Conservation (phyloP, 1,140 invertebrate species). For the Musca vetustissima region DNA sequence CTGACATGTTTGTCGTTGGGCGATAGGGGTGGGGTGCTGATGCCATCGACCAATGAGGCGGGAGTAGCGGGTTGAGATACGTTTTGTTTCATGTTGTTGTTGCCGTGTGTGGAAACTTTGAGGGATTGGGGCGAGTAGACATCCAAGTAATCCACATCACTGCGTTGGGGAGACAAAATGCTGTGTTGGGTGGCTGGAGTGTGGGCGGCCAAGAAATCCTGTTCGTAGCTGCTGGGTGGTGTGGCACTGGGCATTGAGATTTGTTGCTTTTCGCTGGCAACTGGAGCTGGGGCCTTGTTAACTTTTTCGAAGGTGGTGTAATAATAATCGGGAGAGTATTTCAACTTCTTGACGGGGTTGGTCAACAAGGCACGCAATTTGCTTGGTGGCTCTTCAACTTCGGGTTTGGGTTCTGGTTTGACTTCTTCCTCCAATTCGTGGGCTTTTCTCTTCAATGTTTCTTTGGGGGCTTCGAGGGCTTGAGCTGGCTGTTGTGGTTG, state of each 20-base stretch:
- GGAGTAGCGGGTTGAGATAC: conserved; percentile 35
- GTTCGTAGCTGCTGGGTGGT: conserved; percentile 39
- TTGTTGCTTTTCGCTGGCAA: conserved; percentile 28
- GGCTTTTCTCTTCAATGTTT: conserved; percentile 40
- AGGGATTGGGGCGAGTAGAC: conserved; percentile 45
- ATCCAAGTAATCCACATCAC: conserved; percentile 48
- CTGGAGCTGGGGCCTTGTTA: conserved; percentile 27
- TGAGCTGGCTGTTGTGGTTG: not conserved
- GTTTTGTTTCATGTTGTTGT: conserved; percentile 33
- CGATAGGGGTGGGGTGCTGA: conserved; percentile 53
- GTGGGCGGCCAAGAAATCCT: conserved; percentile 29
- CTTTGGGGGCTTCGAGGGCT: not conserved
- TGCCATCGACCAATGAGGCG: conserved; percentile 38
- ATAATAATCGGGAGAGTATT: conserved; percentile 51
- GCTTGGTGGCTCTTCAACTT: conserved; percentile 40
- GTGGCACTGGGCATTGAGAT: conserved; percentile 31
- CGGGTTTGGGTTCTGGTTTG: conserved; percentile 37
- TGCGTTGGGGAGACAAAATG: conserved; percentile 38
- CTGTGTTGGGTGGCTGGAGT: conserved; percentile 40
- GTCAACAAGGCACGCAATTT: conserved; percentile 58
- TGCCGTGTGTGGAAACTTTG: conserved; percentile 18
- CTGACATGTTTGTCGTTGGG: conserved; percentile 42
- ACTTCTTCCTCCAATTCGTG: conserved; percentile 35
- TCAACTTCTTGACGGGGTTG: conserved; percentile 57
- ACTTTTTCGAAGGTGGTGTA: conserved; percentile 45